Conservation (phyloP, 2,113 vertebrate genomes). For the Odocoileus virginianus region DNA sequence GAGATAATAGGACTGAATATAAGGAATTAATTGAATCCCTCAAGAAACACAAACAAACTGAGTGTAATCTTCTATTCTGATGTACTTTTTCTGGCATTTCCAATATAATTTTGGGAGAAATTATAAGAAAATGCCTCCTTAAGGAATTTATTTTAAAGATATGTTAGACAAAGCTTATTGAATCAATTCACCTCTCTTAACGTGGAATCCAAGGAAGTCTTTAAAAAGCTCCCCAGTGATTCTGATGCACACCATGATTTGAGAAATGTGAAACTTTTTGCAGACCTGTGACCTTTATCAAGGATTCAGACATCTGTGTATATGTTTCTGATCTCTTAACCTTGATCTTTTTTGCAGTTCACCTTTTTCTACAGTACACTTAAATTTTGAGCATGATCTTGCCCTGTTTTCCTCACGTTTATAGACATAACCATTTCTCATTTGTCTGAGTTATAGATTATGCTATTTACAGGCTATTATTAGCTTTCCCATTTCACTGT, state of each 20-base stretch:
- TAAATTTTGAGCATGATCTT: neutral
- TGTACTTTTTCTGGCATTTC: neutral
- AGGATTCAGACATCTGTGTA: neutral
- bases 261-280: neutral
- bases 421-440: neutral
- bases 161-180: neutral
- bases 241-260: neutral
- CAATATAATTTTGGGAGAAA: neutral
- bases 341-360: neutral
- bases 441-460: neutral
- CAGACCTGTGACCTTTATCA: neutral
- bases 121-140: neutral
- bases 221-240: slow-evolving; percentile 34
- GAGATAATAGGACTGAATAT: neutral
- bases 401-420: neutral
- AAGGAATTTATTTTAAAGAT: neutral
- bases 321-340: neutral
- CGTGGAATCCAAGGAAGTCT: neutral
- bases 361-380: neutral
- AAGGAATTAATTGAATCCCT: neutral
- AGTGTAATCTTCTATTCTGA: neutral
- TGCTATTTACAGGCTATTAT: neutral
- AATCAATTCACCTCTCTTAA: neutral
- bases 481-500: neutral
- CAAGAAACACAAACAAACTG: neutral